A percentile compares a stretch with the other conserved stretches of the same genome.
phyloP scores from a whole-genome alignment of 1,140 invertebrate genomes.

The Meloidogyne chitwoodi region DNA sequence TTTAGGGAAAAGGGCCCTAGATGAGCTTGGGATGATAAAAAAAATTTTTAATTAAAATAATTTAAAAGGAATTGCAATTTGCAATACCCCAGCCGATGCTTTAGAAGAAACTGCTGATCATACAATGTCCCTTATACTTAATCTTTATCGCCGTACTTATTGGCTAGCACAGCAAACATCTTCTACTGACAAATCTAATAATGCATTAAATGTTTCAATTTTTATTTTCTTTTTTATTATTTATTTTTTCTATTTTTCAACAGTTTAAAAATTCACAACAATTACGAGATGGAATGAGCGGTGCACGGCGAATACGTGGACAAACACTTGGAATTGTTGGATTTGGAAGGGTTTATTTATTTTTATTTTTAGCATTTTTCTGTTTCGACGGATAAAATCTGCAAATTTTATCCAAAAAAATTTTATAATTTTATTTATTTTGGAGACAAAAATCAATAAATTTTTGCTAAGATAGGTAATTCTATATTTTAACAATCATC shows the following conservation, averaged over 20 bases:
- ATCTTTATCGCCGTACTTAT: constrained; percentile 94
- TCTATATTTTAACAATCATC: too few species aligned
- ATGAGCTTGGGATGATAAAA: too few species aligned
- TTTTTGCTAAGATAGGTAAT: too few species aligned
- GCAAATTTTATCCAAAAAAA: too few species aligned
- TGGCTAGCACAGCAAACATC: constrained; percentile 96
- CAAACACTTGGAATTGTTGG: constrained; percentile 93
- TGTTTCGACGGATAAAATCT: too few species aligned
- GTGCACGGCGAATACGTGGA: constrained; percentile 87
- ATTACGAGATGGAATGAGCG: constrained; percentile 63
- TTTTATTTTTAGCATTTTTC: too few species aligned
- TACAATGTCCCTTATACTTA: constrained; percentile 93
- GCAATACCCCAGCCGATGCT: constrained; percentile 97
- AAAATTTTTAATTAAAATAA: too few species aligned
- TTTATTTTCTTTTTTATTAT: not conserved
- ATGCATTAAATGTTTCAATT: not conserved
- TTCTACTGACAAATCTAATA: not conserved
- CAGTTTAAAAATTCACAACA: constrained; percentile 32
- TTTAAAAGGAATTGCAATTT: constrained; percentile 93
- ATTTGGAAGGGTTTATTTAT: constrained; percentile 79
- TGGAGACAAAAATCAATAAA: too few species aligned
- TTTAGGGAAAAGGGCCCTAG: too few species aligned
- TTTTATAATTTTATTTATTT: too few species aligned
- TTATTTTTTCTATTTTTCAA: constrained; percentile 16
- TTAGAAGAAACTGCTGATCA: constrained; percentile 99